These are phyloP conservation scores for Spicauda simplicius DNA, from an alignment of 2,888 invertebrate genomes.

Conservation along the genomic window DNA sequence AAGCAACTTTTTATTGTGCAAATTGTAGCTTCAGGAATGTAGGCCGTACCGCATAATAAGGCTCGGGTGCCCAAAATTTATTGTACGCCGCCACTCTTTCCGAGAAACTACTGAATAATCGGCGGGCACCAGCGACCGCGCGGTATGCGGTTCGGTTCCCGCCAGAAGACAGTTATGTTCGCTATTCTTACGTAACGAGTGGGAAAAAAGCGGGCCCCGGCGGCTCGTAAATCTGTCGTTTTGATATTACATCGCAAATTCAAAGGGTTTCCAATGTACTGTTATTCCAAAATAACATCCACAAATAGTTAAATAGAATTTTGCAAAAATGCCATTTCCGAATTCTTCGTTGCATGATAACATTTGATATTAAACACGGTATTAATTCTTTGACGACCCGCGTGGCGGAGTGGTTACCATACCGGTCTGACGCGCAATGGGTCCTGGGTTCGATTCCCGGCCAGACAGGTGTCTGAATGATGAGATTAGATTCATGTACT, in stretches of 20 bases:
- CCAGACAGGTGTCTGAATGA: too few relatives aligned
- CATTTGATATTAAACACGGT: too few relatives aligned
- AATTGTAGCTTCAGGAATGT: conserved; percentile 75
- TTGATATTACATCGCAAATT: conserved; percentile 27
- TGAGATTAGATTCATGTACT: too few relatives aligned
- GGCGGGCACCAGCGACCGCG: conserved; percentile 50
- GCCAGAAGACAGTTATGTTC: conserved; percentile 73
- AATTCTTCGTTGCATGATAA: too few relatives aligned
- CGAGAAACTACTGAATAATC: conserved; percentile 78
- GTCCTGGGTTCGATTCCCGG: too few relatives aligned
- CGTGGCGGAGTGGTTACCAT: too few relatives aligned
- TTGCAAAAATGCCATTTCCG: background rate
- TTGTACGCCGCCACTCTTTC: conserved; percentile 67
- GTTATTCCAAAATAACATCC: conserved; percentile 11
- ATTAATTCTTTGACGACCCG: too few relatives aligned
- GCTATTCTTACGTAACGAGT: conserved; percentile 75
- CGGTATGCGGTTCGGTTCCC: conserved; percentile 74
- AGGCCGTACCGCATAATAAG: conserved; percentile 81
- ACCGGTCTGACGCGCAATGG: too few relatives aligned
- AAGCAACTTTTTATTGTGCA: conserved; percentile 66
- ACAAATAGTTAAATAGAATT: background rate
- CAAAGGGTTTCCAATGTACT: conserved; percentile 6
- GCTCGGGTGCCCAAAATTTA: conserved; percentile 65
- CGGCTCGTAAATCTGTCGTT: conserved; percentile 31
- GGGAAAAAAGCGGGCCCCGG: conserved; percentile 45